Conservation (phyloP, 2,113 vertebrate species). For the Setophaga coronata region DNA sequence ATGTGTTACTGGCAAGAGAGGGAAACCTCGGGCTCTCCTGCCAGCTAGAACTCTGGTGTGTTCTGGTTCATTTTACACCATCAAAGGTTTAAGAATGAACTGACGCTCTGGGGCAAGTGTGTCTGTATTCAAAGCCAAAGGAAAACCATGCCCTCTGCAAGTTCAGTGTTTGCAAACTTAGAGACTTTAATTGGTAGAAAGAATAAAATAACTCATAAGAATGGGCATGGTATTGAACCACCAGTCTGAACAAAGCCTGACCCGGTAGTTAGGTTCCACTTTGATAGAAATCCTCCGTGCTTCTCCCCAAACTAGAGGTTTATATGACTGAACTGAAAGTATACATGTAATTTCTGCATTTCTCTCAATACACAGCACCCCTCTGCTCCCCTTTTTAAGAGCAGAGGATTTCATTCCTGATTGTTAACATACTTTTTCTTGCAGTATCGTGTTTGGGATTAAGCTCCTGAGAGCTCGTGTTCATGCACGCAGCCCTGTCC, state of each 20-base stretch:
- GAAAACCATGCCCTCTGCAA: neutral
- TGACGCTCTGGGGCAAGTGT: neutral
- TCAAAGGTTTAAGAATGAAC: neutral
- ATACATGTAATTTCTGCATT: neutral
- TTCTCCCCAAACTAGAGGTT: neutral
- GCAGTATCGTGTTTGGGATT: neutral
- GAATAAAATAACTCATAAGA: neutral
- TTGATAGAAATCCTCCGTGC: neutral
- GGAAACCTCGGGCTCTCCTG: neutral
- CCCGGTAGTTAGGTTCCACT: neutral
- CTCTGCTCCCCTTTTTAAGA: neutral
- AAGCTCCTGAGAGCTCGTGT: neutral
- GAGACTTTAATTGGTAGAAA: neutral
- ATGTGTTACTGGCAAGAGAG: neutral
- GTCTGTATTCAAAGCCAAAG: neutral
- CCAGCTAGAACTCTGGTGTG: neutral
- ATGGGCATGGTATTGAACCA: neutral
- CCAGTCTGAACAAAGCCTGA: neutral
- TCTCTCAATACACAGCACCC: neutral
- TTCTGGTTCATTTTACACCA: neutral
- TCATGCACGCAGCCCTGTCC: neutral
- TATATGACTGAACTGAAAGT: neutral
- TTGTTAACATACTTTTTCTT: neutral
- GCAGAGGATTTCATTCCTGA: neutral
- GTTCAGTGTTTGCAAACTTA: neutral